Conservation (phyloP, 1,140 invertebrate species). For the Thalassaphorura encarpata region DNA sequence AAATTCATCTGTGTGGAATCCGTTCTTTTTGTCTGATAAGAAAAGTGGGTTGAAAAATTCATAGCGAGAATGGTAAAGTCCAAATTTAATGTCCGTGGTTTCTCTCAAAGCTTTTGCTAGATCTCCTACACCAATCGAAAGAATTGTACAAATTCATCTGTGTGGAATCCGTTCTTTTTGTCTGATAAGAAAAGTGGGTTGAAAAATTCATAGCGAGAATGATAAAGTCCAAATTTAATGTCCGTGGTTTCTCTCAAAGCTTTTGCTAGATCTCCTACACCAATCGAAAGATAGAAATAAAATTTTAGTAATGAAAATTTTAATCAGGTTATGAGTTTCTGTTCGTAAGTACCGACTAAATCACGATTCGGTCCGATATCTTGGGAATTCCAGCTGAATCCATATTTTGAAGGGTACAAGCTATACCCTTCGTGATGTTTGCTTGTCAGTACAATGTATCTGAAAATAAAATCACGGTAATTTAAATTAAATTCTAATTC, state of each 20-base stretch:
- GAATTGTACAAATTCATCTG: constrained; percentile 34
- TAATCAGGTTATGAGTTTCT: too few relatives aligned
- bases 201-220: constrained; percentile 46
- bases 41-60: constrained; percentile 42
- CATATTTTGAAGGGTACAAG: constrained; percentile 71
- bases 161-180: constrained; percentile 35
- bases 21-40: constrained; percentile 20
- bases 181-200: constrained; percentile 28
- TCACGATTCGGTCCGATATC: constrained; percentile 76
- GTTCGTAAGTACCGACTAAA: too few relatives aligned
- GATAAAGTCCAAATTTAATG: constrained; percentile 43
- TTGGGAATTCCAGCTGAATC: constrained; percentile 80
- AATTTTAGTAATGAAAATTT: too few relatives aligned
- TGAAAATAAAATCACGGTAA: too few relatives aligned
- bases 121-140: too few relatives aligned
- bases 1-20: constrained; percentile 38
- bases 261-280: constrained; percentile 43
- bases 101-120: constrained; percentile 36
- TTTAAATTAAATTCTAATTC: too few relatives aligned
- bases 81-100: constrained; percentile 39
- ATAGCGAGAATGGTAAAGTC: constrained; percentile 44
- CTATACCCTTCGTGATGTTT: constrained; percentile 92
- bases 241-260: constrained; percentile 37
- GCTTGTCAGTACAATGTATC: constrained; percentile 75
- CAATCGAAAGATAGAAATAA: too few relatives aligned